A percentile compares a stretch with the other conserved stretches of the same genome.
phyloP scores from a whole-genome alignment of 1,140 invertebrate species.

The Drosophila bipectinata region DNA sequence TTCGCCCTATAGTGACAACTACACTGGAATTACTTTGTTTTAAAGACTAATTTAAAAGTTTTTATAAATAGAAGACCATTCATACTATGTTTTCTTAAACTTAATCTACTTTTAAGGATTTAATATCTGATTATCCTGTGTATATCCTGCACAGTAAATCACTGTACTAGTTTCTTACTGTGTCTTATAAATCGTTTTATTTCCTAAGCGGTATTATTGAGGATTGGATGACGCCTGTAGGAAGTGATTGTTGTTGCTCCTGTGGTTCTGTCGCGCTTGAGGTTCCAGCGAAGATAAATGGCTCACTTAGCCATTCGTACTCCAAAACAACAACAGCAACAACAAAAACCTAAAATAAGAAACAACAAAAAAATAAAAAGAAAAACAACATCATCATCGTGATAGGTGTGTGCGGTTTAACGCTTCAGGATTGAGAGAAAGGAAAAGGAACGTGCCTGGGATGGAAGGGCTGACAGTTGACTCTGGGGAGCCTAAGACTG shows the following conservation, averaged over 20 bases:
- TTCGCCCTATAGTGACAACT: conserved; percentile 36
- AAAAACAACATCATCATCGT: conserved; percentile 40
- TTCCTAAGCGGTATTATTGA: conserved; percentile 71
- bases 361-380: conserved; percentile 21
- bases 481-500: conserved; percentile 65
- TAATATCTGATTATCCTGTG: not conserved
- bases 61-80: too few species aligned
- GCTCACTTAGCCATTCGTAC: conserved; percentile 76
- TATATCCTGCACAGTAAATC: not conserved
- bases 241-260: conserved; percentile 57
- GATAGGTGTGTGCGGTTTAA: conserved; percentile 81
- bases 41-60: not conserved
- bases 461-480: conserved; percentile 44
- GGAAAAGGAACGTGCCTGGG: conserved; percentile 57
- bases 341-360: not conserved
- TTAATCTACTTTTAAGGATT: conserved; percentile 1
- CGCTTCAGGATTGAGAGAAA: conserved; percentile 54
- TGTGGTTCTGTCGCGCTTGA: conserved; percentile 72
- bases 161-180: conserved; percentile 36
- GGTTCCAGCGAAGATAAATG: conserved; percentile 83
- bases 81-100: not conserved
- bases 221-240: conserved; percentile 79
- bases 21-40: conserved; percentile 13
- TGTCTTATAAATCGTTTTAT: conserved; percentile 83
- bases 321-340: conserved; percentile 12